Evolutionary conservation across 2,888 invertebrate species (phyloP), one percentile per base, ranked within the genome.

Genomic region (Rhagophthalmus giganteus): DNA sequence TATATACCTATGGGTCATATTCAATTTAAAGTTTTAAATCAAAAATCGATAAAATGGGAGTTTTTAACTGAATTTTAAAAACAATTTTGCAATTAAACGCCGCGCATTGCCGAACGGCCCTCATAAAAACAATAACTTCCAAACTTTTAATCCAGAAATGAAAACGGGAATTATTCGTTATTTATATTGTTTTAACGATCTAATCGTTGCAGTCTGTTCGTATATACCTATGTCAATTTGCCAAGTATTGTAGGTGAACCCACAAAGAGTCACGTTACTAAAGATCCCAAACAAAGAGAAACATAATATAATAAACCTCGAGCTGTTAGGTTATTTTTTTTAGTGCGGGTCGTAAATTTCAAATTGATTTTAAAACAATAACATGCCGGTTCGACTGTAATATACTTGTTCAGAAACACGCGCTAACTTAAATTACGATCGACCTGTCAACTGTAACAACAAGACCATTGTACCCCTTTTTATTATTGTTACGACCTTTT

Each of bases 321-420:
- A 52, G 38, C 55, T 57, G 57, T 54, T 57, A 39, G 46, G n/a
- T n/a, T n/a, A n/a, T n/a, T 51, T 55, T 55, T 56, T 57, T 62
- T 58, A 57, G 56, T 58, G 57, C 54, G 57, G 53, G 52, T 54
- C 59, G 51, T 61, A 63, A 61, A 60, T 57, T 60, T 60, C 54
- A 61, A 61, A 63, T 61, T 63, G 61, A 55, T 63, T 63, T 57
- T 61, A 58, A 61, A 63, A 63, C 60, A 61, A 60, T 56, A 58
- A 58, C 61, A 58, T 54, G 40, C 47, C 33, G 47, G 47, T 37
- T 38, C 41, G 46, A 42, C 50, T 46, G 40, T 54, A 56, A 48
- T 54, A 46, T 54, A 51, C 47, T 40, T 55, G 54, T 54, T 47
- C 41, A 53, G 54, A 46, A 54, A 57, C 57, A 57, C 57, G 57